A percentile compares a stretch with the other conserved stretches of the same genome.
Conservation (phyloP, 2,888 invertebrate species). For the Mantis religiosa region DNA sequence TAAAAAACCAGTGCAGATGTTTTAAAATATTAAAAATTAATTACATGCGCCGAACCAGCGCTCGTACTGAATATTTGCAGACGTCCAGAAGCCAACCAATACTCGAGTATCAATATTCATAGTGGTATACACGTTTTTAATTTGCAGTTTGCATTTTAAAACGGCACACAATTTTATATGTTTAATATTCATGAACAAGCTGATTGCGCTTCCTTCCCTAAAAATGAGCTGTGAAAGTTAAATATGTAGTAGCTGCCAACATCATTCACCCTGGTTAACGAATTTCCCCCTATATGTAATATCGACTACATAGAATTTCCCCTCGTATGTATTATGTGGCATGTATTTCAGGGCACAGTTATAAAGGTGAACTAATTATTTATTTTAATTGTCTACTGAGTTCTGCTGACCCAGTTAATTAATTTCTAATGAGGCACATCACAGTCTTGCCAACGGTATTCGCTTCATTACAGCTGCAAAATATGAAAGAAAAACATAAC, state of each 20-base stretch:
- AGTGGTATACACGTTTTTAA: background rate
- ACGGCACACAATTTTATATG: background rate
- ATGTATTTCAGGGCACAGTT: background rate
- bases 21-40: background rate
- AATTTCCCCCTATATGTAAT: background rate
- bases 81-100: background rate
- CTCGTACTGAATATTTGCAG: background rate
- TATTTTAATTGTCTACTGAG: background rate
- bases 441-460: background rate
- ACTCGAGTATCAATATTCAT: background rate
- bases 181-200: background rate
- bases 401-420: background rate
- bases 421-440: background rate
- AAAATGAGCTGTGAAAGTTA: background rate
- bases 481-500: background rate
- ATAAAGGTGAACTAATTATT: background rate
- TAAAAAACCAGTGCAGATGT: background rate
- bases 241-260: background rate
- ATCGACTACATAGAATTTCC: background rate
- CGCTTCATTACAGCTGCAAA: background rate
- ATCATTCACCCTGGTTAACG: background rate
- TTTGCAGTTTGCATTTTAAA: background rate
- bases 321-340: background rate
- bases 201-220: background rate
- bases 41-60: background rate